Conservation (phyloP, 2,888 invertebrate species). For the Ochropleura plecta region DNA sequence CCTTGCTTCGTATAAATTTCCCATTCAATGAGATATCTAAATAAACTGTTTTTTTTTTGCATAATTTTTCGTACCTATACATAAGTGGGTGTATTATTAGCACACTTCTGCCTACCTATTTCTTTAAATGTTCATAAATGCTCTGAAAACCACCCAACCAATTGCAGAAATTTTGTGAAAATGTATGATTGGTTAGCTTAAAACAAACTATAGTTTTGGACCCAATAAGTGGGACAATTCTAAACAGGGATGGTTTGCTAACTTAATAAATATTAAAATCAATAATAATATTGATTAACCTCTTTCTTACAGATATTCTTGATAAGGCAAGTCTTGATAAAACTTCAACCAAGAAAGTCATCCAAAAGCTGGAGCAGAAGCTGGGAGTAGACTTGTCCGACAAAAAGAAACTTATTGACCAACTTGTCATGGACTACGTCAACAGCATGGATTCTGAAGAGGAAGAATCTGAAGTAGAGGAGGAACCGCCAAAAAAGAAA, state of each 20-base stretch:
- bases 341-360: slow-evolving; percentile 97
- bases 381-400: slow-evolving; percentile 93
- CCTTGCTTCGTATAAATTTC: too few relatives aligned
- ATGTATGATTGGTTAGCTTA: too few relatives aligned
- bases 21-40: too few relatives aligned
- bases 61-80: too few relatives aligned
- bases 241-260: too few relatives aligned
- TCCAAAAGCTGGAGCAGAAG: slow-evolving; percentile 95
- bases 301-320: slow-evolving; percentile 92
- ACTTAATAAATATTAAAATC: too few relatives aligned
- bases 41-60: too few relatives aligned
- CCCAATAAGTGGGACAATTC: too few relatives aligned
- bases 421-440: slow-evolving; percentile 95
- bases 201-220: too few relatives aligned
- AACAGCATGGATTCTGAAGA: slow-evolving; percentile 76
- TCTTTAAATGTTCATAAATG: not conserved
- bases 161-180: not conserved
- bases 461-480: slow-evolving; percentile 69
- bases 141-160: not conserved
- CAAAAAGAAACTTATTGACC: slow-evolving; percentile 96
- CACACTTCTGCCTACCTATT: not conserved
- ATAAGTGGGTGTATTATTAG: not conserved
- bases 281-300: too few relatives aligned
- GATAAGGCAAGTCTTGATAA: slow-evolving; percentile 96
- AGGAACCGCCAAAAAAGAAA: slow-evolving; percentile 19